Conservation (phyloP, 2,797 vertebrate species). For the Sebastes nivosus region DNA sequence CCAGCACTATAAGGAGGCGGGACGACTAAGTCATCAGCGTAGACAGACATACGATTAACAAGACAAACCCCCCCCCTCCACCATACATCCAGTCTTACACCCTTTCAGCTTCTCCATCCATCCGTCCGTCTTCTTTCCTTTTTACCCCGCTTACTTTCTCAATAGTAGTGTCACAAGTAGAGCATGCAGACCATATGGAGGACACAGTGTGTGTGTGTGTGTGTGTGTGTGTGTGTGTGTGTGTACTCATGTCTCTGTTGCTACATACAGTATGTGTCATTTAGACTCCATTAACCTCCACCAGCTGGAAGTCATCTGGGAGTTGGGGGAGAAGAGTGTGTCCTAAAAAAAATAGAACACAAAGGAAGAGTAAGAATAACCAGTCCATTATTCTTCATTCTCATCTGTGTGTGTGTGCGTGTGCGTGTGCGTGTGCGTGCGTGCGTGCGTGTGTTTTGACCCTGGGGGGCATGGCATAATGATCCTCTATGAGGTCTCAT, state of each 20-base stretch:
- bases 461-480: background rate
- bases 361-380: background rate
- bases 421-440: background rate
- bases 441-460: background rate
- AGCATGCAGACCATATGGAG: conserved; percentile 19
- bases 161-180: conserved; percentile 7
- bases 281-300: conserved; percentile 58
- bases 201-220: background rate
- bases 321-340: conserved; percentile 3
- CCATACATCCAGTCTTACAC: no score
- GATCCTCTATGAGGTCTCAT: background rate
- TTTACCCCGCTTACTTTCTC: background rate
- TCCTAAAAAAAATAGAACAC: conserved; percentile 16
- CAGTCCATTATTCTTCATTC: background rate
- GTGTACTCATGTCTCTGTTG: background rate
- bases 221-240: background rate
- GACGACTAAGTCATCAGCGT: no score
- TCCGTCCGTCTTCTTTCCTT: background rate
- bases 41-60: no score
- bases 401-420: background rate
- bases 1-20: no score
- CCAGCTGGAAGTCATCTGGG: conserved; percentile 16
- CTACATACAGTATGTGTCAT: conserved; percentile 18
- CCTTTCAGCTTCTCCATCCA: background rate
- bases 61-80: no score